A percentile compares a stretch with the other conserved stretches of the same genome.
Conservation (phyloP, 2,797 vertebrate genomes). For the Halcyon chelicuti region DNA sequence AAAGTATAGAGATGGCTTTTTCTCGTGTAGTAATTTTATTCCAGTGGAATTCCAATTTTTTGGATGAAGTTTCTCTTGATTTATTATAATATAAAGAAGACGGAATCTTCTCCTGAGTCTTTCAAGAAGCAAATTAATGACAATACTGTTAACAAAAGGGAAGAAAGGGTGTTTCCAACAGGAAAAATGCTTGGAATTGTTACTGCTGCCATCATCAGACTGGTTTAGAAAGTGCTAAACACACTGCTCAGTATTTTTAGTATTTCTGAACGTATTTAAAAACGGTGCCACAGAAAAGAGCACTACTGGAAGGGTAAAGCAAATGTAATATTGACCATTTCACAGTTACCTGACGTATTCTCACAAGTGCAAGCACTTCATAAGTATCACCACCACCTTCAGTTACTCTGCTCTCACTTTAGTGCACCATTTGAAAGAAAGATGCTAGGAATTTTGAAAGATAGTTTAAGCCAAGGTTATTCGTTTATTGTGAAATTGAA, state of each 20-base stretch:
- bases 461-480: neutral
- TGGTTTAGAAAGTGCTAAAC: neutral
- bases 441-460: neutral
- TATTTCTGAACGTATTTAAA: neutral
- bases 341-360: neutral
- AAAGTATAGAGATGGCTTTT: constrained; percentile 37
- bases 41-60: constrained; percentile 60
- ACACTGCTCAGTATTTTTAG: neutral
- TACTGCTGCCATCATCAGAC: neutral
- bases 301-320: neutral
- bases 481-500: constrained; percentile 26
- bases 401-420: neutral
- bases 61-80: constrained; percentile 49
- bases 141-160: neutral
- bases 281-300: neutral
- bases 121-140: constrained; percentile 15
- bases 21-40: constrained; percentile 61
- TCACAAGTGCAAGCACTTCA: neutral
- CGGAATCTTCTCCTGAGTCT: neutral
- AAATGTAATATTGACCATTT: neutral
- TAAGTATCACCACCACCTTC: neutral
- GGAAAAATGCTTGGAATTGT: neutral
- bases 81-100: constrained; percentile 50
- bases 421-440: neutral
- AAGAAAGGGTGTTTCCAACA: neutral